Percentiles rank a stretch among this genome's conserved stretches.
Evolutionary conservation across 2,113 vertebrate species (phyloP).

Genomic region (Trachemys scripta): DNA sequence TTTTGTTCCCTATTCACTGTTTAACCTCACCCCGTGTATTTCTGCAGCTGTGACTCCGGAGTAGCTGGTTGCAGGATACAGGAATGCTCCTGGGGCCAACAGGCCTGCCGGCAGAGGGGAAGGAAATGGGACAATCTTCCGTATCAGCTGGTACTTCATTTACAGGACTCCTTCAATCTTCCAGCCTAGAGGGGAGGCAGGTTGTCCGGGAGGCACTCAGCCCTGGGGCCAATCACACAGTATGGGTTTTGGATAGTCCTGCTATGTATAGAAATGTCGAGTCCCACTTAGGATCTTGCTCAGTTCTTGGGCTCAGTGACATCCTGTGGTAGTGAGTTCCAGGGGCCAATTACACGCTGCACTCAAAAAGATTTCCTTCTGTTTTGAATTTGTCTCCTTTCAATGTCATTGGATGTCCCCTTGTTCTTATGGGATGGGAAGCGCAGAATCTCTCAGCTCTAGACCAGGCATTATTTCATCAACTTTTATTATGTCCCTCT

Average conservation of each 20-base stretch:
- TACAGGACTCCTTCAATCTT: neutral
- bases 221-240: neutral
- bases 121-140: neutral
- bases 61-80: neutral
- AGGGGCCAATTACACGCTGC: neutral
- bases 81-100: neutral
- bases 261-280: neutral
- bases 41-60: neutral
- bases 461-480: fast-evolving
- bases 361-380: neutral
- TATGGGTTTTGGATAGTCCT: neutral
- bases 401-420: neutral
- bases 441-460: fast-evolving
- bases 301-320: neutral
- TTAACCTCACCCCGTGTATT: neutral
- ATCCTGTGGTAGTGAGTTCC: neutral
- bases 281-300: neutral
- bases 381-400: neutral
- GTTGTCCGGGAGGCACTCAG: neutral
- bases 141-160: neutral
- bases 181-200: neutral
- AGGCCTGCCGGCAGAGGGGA: neutral
- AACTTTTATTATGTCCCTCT: neutral
- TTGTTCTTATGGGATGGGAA: neutral
- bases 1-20: neutral